Evolutionary conservation across 2,888 invertebrate species (phyloP).

Genomic region (Habroteleia sp.): DNA sequence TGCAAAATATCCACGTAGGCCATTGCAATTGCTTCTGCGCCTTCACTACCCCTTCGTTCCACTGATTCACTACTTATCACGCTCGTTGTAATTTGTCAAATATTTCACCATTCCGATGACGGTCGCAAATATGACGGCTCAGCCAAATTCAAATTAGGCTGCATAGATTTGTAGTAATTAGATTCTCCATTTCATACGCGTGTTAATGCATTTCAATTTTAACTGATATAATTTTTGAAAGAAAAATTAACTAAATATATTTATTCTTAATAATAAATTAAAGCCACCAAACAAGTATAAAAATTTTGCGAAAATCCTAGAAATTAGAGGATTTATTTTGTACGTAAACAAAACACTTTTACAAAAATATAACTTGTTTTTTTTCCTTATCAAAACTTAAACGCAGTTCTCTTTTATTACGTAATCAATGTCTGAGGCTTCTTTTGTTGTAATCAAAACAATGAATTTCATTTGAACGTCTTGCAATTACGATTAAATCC

Average conservation of each 20-base stretch:
- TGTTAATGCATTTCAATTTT: no score
- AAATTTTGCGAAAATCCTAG: no score
- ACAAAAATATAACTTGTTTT: no score
- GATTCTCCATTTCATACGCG: not conserved
- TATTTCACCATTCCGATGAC: constrained; percentile 13
- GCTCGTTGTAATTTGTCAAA: constrained; percentile 59
- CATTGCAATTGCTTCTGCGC: constrained; percentile 37
- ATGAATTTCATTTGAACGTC: constrained; percentile 10
- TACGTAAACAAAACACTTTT: no score
- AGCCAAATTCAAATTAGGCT: not conserved
- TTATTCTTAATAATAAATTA: no score
- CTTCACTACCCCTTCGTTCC: constrained; percentile 54
- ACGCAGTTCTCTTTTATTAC: not conserved
- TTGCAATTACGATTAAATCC: constrained; percentile 26
- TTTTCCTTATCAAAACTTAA: no score
- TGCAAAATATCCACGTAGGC: constrained; percentile 45
- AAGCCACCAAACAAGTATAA: no score
- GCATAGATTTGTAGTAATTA: no score
- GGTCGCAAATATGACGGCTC: constrained; percentile 6
- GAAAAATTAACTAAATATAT: no score
- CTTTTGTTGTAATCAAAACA: constrained; percentile 10
- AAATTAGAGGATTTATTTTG: no score
- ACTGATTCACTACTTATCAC: constrained; percentile 35
- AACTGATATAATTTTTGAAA: no score
- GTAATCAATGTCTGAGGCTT: not conserved